Evolutionary conservation across 92 coral and sea anemone genomes (phyloP).

Genomic region (Paramuricea clavata): DNA sequence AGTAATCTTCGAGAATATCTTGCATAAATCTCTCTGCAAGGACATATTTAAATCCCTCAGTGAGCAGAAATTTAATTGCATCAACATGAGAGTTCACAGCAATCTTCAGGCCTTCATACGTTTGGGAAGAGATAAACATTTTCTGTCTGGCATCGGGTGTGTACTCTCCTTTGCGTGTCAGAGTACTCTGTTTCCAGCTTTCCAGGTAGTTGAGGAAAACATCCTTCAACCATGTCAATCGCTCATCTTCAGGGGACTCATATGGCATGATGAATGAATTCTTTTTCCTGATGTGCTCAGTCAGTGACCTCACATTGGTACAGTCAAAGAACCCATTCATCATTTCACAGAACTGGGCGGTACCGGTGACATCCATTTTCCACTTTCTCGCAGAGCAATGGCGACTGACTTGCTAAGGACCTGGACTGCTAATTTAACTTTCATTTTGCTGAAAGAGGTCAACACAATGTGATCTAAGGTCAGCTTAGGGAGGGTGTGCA

Average conservation of each 20-base stretch:
- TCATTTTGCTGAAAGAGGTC: background rate
- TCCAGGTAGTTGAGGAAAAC: background rate
- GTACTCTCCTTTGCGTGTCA: conserved; percentile 46
- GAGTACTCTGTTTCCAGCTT: conserved; percentile 41
- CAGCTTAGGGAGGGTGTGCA: conserved; percentile 8
- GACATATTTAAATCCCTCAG: conserved; percentile 29
- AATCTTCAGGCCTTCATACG: conserved; percentile 8
- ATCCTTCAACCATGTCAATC: background rate
- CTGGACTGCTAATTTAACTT: background rate
- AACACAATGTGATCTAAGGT: background rate
- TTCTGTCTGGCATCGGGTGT: conserved; percentile 70
- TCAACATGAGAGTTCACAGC: conserved; percentile 14
- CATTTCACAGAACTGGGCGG: background rate
- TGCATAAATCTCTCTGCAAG: background rate
- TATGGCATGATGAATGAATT: conserved; percentile 26
- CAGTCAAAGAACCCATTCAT: background rate
- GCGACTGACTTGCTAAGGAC: background rate
- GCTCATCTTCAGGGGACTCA: conserved; percentile 31
- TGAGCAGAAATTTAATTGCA: conserved; percentile 8
- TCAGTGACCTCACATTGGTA: conserved; percentile 2
- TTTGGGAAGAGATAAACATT: conserved; percentile 56
- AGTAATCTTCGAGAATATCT: conserved; percentile 14
- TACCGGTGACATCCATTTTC: background rate
- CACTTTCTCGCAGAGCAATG: background rate
- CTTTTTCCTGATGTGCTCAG: background rate